A percentile compares a stretch with the other conserved stretches of the same genome.
Evolutionary conservation across 2,797 vertebrate genomes (phyloP).

Genomic region (Myotis planiceps): DNA sequence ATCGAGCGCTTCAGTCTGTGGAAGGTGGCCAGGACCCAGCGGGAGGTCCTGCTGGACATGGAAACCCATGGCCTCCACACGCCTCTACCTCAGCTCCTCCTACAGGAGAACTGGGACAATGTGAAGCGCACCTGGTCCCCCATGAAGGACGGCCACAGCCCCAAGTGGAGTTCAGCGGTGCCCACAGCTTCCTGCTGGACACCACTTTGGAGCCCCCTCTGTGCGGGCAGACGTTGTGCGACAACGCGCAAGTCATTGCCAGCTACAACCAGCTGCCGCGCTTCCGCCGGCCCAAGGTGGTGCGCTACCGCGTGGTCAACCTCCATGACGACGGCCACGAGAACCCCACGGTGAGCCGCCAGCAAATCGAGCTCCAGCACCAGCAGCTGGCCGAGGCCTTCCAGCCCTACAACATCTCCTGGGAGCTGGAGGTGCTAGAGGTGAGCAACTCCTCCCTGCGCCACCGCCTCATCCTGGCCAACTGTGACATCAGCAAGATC

Average conservation of each 20-base stretch:
- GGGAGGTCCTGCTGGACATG: constrained; percentile 94
- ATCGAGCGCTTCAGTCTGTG: constrained; percentile 94
- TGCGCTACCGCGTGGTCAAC: constrained; percentile 96
- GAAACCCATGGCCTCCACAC: constrained; percentile 86
- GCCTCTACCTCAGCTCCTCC: constrained; percentile 94
- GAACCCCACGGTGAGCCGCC: constrained; percentile 93
- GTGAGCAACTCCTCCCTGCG: constrained; percentile 95
- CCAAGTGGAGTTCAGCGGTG: constrained; percentile 85
- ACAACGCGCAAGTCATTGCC: constrained; percentile 93
- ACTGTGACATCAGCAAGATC: constrained; percentile 97
- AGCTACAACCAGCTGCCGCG: constrained; percentile 95
- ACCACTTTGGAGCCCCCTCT: constrained; percentile 94
- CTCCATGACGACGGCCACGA: constrained; percentile 90
- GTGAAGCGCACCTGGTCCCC: constrained; percentile 92
- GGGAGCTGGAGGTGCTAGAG: constrained; percentile 96
- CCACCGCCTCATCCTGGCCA: constrained; percentile 94
- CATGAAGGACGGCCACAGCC: constrained; percentile 89
- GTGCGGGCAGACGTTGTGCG: constrained; percentile 97
- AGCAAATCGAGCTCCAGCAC: constrained; percentile 97
- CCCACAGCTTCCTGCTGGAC: constrained; percentile 90
- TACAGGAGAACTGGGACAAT: constrained; percentile 95
- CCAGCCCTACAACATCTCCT: constrained; percentile 95
- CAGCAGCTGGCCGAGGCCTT: constrained; percentile 95
- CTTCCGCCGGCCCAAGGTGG: constrained; percentile 93
- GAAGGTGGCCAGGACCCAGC: constrained; percentile 93